phyloP scores from a whole-genome alignment of 2,797 vertebrate species.

The Chlorospingus flavigularis region DNA sequence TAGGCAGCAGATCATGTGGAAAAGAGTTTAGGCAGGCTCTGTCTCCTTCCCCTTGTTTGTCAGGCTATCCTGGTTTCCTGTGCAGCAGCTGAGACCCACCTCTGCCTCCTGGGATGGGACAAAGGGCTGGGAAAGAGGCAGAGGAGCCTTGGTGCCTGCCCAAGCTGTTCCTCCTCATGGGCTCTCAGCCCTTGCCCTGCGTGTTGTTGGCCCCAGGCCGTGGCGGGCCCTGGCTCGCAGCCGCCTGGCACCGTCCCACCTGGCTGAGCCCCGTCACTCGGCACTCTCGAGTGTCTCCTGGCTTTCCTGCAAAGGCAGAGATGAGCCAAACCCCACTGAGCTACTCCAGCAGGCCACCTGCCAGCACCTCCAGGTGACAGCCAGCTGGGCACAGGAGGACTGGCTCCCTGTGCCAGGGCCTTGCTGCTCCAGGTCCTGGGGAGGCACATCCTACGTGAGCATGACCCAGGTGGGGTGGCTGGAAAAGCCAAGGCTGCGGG shows the following conservation, averaged over 20 bases:
- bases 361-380: not conserved
- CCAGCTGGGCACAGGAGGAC: too few species aligned
- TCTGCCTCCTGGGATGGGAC: not conserved
- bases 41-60: not conserved
- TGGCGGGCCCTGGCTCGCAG: not conserved
- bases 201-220: fast-evolving
- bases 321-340: fast-evolving
- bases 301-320: not conserved
- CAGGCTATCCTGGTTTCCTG: not conserved
- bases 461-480: fast-evolving
- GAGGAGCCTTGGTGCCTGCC: not conserved
- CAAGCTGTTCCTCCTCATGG: fast-evolving
- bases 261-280: not conserved
- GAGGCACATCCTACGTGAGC: fast-evolving
- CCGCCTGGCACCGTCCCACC: not conserved
- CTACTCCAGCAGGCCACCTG: not conserved
- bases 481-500: fast-evolving
- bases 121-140: not conserved
- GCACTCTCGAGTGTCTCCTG: fast-evolving
- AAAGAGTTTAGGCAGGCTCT: not conserved
- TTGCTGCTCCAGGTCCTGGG: not conserved
- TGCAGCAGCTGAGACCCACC: not conserved
- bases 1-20: not conserved
- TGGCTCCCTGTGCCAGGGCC: fast-evolving
- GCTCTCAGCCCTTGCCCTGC: not conserved